A percentile compares a stretch with the other conserved stretches of the same genome.
phyloP scores from a whole-genome alignment of 2,113 vertebrate genomes.

The Bos indicus region DNA sequence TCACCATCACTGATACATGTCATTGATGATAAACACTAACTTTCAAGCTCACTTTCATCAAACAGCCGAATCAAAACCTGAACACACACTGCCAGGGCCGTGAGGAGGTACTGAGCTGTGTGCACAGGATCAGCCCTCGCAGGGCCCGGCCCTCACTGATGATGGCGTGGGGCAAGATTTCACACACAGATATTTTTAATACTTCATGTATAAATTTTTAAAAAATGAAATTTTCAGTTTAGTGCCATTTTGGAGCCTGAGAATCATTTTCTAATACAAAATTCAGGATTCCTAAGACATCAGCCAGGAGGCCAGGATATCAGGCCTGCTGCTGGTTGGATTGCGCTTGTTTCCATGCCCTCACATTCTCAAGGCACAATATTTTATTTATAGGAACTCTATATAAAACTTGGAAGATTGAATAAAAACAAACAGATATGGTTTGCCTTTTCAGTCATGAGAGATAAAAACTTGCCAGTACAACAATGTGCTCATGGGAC shows the following conservation, averaged over 20 bases:
- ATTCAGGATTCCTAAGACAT: slow-evolving; percentile 13
- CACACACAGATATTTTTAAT: background rate
- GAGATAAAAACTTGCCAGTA: background rate
- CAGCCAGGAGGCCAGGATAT: background rate
- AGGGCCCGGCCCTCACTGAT: background rate
- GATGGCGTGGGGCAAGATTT: background rate
- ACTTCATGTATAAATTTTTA: background rate
- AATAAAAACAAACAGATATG: slow-evolving; percentile 68
- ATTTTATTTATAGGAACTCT: slow-evolving; percentile 69
- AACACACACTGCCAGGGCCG: rapidly evolving
- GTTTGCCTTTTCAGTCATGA: slow-evolving; percentile 14
- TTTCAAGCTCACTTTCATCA: background rate
- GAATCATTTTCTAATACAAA: slow-evolving; percentile 26
- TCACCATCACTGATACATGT: background rate
- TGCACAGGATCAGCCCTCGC: rapidly evolving
- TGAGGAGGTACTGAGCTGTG: rapidly evolving
- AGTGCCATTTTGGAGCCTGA: background rate
- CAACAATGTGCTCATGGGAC: background rate
- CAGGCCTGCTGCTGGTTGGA: background rate
- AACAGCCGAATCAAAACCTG: no score
- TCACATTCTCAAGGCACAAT: slow-evolving; percentile 53
- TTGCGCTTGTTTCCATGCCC: slow-evolving; percentile 49
- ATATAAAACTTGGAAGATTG: slow-evolving; percentile 70
- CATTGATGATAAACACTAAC: background rate
- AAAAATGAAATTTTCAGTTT: background rate